A percentile compares a stretch with the other conserved stretches of the same genome.
Evolutionary conservation across 1,140 invertebrate genomes (phyloP).

Genomic region (Pseudobourletiella spinata): DNA sequence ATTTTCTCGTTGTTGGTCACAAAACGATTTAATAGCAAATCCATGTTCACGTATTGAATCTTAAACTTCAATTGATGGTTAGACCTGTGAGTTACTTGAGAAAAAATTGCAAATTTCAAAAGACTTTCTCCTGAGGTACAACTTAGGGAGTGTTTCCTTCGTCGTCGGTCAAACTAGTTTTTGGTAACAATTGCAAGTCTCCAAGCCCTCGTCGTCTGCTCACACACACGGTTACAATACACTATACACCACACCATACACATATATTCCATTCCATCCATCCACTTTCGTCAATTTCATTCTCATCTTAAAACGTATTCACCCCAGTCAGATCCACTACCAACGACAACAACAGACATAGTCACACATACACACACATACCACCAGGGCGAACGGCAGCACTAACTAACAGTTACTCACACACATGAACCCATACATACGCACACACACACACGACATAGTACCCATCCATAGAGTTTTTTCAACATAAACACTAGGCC

Average conservation of each 20-base stretch:
- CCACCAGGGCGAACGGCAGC: no score
- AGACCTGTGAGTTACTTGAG: slow-evolving; percentile 15
- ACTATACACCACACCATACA: no score
- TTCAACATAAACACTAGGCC: no score
- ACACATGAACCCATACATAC: no score
- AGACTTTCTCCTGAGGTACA: slow-evolving; percentile 17
- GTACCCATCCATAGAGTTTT: no score
- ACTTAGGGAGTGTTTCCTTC: slow-evolving; percentile 12
- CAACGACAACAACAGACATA: no score
- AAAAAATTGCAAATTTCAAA: slow-evolving; percentile 11
- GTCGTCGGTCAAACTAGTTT: slow-evolving; percentile 17
- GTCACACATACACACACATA: no score
- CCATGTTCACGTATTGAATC: not conserved
- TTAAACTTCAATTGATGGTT: slow-evolving; percentile 16
- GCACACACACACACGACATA: no score
- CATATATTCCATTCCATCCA: not conserved
- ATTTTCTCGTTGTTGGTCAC: slow-evolving; percentile 11
- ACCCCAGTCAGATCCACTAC: not conserved
- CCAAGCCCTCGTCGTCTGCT: no score
- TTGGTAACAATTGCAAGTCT: slow-evolving; percentile 15
- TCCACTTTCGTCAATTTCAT: not conserved
- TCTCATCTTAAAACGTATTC: not conserved
- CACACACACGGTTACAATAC: no score
- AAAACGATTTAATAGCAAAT: slow-evolving; percentile 12
- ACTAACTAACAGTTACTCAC: no score